Conservation (phyloP, 2,113 vertebrate genomes). For the Sinocyclocheilus anophthalmus region DNA sequence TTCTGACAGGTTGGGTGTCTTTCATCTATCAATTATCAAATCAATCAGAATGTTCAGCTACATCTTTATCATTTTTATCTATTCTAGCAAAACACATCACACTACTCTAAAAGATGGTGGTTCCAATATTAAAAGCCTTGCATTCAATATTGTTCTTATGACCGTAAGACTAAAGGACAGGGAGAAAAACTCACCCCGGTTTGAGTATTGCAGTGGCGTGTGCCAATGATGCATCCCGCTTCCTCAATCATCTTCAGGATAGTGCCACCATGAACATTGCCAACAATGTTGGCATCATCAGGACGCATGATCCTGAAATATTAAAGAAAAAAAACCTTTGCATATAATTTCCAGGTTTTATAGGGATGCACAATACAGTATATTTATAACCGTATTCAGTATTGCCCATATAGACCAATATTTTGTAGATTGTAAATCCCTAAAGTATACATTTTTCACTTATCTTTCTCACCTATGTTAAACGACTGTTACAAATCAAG, state of each 20-base stretch:
- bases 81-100: neutral
- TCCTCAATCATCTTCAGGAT: conserved; percentile 98
- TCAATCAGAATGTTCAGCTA: neutral
- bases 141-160: neutral
- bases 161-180: neutral
- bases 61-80: neutral
- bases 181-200: conserved; percentile 73
- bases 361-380: neutral
- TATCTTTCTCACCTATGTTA: too few species aligned
- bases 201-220: conserved; percentile 91
- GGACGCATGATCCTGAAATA: conserved; percentile 88
- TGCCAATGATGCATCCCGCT: conserved; percentile 90
- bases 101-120: neutral
- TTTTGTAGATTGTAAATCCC: neutral
- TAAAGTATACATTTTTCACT: too few species aligned
- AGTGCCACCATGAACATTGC: conserved; percentile 91
- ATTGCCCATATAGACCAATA: neutral
- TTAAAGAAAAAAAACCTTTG: neutral
- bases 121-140: neutral
- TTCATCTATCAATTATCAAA: neutral
- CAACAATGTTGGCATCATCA: conserved; percentile 89
- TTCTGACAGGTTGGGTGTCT: neutral
- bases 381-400: neutral
- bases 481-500: too few species aligned
- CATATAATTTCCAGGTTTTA: neutral